These are phyloP conservation scores for Cinclus mexicanus DNA, from an alignment of 2,113 vertebrate genomes.

Conservation along the genomic window DNA sequence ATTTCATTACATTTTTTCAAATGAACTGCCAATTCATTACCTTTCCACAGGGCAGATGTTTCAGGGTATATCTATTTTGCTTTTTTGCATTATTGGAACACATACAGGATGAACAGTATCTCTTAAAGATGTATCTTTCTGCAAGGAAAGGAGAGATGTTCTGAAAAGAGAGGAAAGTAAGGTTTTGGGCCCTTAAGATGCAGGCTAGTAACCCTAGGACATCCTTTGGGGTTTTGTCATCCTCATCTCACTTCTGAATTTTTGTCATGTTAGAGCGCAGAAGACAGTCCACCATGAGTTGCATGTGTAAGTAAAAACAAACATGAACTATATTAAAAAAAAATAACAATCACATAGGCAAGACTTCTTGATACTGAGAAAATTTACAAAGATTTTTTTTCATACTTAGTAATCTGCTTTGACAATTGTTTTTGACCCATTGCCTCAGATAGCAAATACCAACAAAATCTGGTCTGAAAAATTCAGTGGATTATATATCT, in stretches of 20 bases:
- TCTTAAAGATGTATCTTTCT: neutral
- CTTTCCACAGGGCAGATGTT: neutral
- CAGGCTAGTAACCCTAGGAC: neutral
- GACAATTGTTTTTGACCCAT: slow-evolving; percentile 34
- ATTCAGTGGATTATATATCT: slow-evolving; percentile 1
- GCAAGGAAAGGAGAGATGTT: neutral
- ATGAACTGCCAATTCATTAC: neutral
- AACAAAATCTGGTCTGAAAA: slow-evolving; percentile 54
- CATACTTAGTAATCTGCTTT: slow-evolving; percentile 6
- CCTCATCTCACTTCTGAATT: neutral
- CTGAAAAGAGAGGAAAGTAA: neutral
- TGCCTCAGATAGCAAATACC: slow-evolving; percentile 19
- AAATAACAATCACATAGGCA: neutral
- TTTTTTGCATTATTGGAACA: neutral
- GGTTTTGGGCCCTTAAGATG: neutral
- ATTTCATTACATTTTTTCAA: neutral
- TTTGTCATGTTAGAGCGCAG: neutral
- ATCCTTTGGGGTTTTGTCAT: neutral
- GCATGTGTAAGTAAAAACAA: neutral
- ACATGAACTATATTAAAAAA: neutral
- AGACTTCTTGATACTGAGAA: neutral
- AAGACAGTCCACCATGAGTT: neutral
- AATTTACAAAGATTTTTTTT: neutral
- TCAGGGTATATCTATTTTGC: neutral
- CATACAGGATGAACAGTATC: neutral